phyloP scores from a whole-genome alignment of 2,797 vertebrate genomes.

The Natrix natrix region DNA sequence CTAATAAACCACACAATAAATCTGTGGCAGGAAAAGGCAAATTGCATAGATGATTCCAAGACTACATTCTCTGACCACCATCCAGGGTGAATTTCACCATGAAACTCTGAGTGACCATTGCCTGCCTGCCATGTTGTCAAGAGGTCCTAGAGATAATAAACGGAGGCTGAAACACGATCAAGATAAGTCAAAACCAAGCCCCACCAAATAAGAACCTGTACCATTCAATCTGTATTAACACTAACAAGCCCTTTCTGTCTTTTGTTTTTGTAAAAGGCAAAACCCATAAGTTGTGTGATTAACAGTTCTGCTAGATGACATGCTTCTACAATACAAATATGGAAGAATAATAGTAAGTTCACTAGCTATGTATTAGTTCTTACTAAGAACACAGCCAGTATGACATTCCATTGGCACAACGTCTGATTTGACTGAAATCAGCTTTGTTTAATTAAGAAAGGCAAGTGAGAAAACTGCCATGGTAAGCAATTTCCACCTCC shows the following conservation, averaged over 20 bases:
- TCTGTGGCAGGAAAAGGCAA: constrained; percentile 9
- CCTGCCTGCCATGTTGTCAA: background rate
- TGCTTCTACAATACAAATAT: background rate
- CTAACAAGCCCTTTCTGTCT: background rate
- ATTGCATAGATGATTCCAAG: background rate
- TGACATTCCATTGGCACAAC: background rate
- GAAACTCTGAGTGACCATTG: background rate
- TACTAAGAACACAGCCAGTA: background rate
- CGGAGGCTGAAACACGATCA: background rate
- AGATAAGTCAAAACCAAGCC: background rate
- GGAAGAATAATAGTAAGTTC: background rate
- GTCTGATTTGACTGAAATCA: constrained; percentile 2
- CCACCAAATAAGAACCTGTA: background rate
- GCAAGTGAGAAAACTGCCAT: background rate
- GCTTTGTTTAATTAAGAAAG: constrained; percentile 15
- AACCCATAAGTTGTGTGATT: background rate
- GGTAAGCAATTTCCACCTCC: background rate
- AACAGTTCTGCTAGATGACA: background rate
- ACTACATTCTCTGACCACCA: background rate
- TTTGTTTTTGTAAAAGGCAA: background rate
- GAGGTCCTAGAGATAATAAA: background rate
- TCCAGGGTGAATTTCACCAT: background rate
- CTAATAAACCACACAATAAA: background rate
- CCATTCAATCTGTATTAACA: background rate
- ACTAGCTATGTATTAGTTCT: background rate